Base-by-base conservation (phyloP, 1,140 invertebrate species). In the Papilio glaucus region DNA sequence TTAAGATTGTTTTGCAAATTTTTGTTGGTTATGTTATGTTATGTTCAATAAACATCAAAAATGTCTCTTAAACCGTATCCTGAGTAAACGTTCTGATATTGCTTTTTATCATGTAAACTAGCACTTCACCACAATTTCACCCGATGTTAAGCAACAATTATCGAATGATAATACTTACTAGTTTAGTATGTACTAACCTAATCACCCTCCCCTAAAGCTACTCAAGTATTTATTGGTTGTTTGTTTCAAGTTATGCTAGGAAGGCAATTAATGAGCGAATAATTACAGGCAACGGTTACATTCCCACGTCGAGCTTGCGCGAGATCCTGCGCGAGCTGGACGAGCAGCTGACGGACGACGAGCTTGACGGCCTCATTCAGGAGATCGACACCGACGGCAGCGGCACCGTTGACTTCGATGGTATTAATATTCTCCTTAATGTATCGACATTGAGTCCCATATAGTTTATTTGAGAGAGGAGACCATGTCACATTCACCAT, bases 331-430 rank as follows among this genome's bases (percentile, higher is more conserved):
- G 97, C 57, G 98, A 98, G 88, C 92, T 99, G 73, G 98, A 99
- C 84, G 98, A 98, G 85, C 98, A 98, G 89, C 94, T 99, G 57
- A 98, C 98, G 41, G 96, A 98, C 73, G 96, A 97, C 72, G 98
- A 99, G 90, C 94, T 99, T 77, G 97, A 99, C 84, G 97, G 98
- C 87, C 98, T 99, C 95, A 99, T 99, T 87, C 97, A 98, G 85
- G 98, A 99, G 95, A 99, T 99, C 85, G 98, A 99, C 92, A 97
- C 97, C 71, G 98, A 99, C 92, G 98, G 98, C 77, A 98, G 97
- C 71, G 94, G 94, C 73, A 95, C 94, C 72, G 94, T 95, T 71
- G 95, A 95, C 87, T 95, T 95, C 84, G 95, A 95, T 92, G 95
- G 95, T 95, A 84, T 93, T 77, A 83, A 65, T 41, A 26, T 21